A percentile compares a stretch with the other conserved stretches of the same genome.
phyloP scores from a whole-genome alignment of 2,888 invertebrate species.

The Macaria notata region DNA sequence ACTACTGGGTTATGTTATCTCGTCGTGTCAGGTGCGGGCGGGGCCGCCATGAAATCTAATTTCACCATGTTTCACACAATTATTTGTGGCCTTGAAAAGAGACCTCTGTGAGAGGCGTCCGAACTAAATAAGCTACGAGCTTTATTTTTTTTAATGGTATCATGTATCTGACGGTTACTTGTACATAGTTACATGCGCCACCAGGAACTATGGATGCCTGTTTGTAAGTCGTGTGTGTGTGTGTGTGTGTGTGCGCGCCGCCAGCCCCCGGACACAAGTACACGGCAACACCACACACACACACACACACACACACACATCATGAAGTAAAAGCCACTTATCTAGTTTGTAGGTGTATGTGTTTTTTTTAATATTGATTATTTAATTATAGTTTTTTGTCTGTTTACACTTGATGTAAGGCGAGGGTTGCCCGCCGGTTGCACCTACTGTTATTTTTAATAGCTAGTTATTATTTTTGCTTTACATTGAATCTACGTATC shows the following conservation, averaged over 20 bases:
- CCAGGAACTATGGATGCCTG: constrained; percentile 24
- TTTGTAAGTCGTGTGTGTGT: constrained; percentile 11
- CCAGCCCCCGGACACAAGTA: not conserved
- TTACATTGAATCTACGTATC: constrained; percentile 1
- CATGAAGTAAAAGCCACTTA: constrained; percentile 57
- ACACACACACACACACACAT: constrained; percentile 27
- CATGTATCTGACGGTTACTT: constrained; percentile 24
- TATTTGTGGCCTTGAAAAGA: constrained; percentile 57
- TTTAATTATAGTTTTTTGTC: constrained; percentile 66
- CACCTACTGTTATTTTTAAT: constrained; percentile 10
- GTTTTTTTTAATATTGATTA: constrained; percentile 68
- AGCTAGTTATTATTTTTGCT: constrained; percentile 11
- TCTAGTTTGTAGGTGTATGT: constrained; percentile 75
- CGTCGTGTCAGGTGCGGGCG: not conserved
- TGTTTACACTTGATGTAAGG: constrained; percentile 60
- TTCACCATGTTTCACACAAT: constrained; percentile 40
- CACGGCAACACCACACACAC: constrained; percentile 2
- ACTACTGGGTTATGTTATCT: no score
- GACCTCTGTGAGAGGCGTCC: constrained; percentile 37
- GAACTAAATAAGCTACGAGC: constrained; percentile 55
- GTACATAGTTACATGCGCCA: constrained; percentile 24
- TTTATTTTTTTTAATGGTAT: constrained; percentile 42
- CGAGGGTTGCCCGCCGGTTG: constrained; percentile 48
- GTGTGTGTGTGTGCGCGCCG: not conserved
- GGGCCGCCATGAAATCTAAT: constrained; percentile 24